Conservation (phyloP, 2,113 vertebrate genomes). For the Scomber colias region DNA sequence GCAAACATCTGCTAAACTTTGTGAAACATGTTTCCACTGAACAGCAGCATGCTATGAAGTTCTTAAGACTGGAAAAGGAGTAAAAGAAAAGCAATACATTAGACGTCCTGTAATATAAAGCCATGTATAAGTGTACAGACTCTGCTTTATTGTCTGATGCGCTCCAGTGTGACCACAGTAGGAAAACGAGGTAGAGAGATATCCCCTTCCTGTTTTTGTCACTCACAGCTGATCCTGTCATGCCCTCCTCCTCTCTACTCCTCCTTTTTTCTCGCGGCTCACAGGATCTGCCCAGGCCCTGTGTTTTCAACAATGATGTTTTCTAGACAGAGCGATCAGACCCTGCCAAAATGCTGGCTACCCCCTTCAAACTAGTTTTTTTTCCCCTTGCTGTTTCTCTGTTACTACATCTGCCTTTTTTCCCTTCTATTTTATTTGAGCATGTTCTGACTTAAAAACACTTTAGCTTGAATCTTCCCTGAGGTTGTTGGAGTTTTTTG, state of each 20-base stretch:
- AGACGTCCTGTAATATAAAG: conserved; percentile 32
- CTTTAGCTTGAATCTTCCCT: neutral
- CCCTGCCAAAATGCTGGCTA: conserved; percentile 53
- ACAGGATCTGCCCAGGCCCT: conserved; percentile 64
- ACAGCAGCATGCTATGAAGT: neutral
- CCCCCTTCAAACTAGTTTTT: conserved; percentile 21
- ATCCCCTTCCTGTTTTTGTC: conserved; percentile 87
- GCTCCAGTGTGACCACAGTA: conserved; percentile 69
- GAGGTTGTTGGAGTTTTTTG: neutral
- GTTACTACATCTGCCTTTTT: conserved; percentile 11
- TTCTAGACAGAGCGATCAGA: conserved; percentile 56
- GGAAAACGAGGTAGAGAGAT: conserved; percentile 82
- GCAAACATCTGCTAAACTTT: neutral
- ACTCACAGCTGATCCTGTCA: conserved; percentile 81
- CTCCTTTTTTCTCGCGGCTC: conserved; percentile 67
- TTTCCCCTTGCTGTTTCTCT: conserved; percentile 1
- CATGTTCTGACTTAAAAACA: conserved; percentile 3
- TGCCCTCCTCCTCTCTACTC: conserved; percentile 73
- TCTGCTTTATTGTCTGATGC: conserved; percentile 65
- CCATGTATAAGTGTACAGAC: conserved; percentile 25
- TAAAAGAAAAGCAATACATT: neutral
- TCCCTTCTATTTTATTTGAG: conserved; percentile 18
- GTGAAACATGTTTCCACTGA: neutral
- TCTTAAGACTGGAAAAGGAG: neutral
- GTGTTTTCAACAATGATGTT: conserved; percentile 73